These are phyloP conservation scores for Chloropsis hardwickii DNA, from an alignment of 2,113 vertebrate genomes.

Conservation along the genomic window DNA sequence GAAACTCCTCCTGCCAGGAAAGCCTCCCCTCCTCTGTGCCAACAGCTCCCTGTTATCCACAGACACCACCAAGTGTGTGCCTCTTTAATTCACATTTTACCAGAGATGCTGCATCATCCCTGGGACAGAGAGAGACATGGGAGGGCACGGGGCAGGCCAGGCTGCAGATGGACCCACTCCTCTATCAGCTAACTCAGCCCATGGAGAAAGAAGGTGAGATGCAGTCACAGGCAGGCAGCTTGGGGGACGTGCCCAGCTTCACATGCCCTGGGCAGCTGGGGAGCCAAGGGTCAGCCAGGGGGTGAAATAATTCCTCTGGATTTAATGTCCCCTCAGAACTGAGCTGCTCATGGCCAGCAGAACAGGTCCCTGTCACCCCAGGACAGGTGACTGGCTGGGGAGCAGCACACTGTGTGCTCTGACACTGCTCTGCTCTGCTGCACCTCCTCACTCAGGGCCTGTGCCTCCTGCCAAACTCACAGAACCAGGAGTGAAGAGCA, in stretches of 20 bases:
- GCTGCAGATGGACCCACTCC: neutral
- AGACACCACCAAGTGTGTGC: rapidly evolving
- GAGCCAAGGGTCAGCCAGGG: neutral
- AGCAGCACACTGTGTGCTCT: neutral
- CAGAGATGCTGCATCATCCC: neutral
- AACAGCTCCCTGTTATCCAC: neutral
- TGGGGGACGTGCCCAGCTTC: neutral
- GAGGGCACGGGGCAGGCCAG: neutral
- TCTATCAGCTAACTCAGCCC: neutral
- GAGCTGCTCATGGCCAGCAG: neutral
- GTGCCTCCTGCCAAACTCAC: neutral
- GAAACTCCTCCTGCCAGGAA: constrained; percentile 3
- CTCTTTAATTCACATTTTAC: neutral
- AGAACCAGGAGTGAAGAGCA: neutral
- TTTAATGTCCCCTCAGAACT: neutral
- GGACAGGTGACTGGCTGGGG: neutral
- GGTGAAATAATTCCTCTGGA: neutral
- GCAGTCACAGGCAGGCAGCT: neutral
- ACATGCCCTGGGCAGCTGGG: neutral
- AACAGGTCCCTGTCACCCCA: neutral
- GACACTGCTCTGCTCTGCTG: neutral
- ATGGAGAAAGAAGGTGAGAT: neutral
- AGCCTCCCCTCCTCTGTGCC: constrained; percentile 2
- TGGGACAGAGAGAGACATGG: neutral
- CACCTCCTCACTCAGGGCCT: neutral